Base-by-base conservation (phyloP, 2,888 invertebrate species). In the Linnaemya vulpina region DNA sequence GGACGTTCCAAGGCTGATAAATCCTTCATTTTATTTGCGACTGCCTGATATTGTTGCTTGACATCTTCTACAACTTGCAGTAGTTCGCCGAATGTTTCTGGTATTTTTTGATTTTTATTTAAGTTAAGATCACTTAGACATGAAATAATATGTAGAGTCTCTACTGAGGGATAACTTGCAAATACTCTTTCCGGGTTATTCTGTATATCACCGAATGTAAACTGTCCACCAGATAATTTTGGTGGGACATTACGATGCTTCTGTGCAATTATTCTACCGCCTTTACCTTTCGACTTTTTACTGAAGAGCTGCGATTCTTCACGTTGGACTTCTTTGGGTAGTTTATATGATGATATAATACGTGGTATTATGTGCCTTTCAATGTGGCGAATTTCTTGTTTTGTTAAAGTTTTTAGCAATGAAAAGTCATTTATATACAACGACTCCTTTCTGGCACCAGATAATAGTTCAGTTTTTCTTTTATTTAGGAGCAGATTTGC, bases 281-380 rank as follows among this genome's bases (percentile, higher is more conserved):
- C 77, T 86, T 87, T 46, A 53, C 85, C 20, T 63, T 83, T 80
- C n/a, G 87, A 3, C 76, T 79, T 88, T 9, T 62, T 70, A 20
- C 10, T 68, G 20, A 0, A n/a, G 1, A 77, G 68, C 3, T 87
- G 87, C 1, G 46, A 25, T 22, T 78, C 77, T 30, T 83, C 87
- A 1, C 77, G 83, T 17, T 53, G 25, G 3, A 87, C 25, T 78
- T 87, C 86, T 17, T 86, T 67, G 0, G 91, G 90, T 15, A 92
- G 89, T 68, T 90, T 89, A 40, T 90, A 90, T 0, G 91, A 90
- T 0, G 92, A 92, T 10, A 91, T 87, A 0, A 90, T 83, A 0
- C 89, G 88, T 0, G 92, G 92, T 35, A 90, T 11, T 40, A 87
- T 87, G 62, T 87, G 87, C 0, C 88, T 87, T 67, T 88, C 74